Evolutionary conservation across 2,888 invertebrate species (phyloP).

Genomic region (Zaprionus obscuricornis): DNA sequence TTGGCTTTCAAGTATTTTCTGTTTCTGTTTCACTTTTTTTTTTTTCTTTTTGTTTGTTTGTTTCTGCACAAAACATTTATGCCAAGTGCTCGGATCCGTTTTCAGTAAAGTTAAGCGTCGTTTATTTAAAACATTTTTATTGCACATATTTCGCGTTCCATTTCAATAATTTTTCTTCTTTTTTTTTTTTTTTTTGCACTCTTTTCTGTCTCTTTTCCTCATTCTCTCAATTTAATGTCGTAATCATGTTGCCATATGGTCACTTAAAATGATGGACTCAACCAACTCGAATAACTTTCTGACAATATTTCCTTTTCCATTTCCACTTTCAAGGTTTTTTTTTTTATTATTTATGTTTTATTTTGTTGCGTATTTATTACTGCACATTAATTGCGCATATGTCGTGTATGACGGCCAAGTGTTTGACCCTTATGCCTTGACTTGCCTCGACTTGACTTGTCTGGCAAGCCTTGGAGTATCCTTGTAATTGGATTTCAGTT

Average conservation of each 20-base stretch:
- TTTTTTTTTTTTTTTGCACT: neutral
- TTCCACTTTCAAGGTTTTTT: constrained; percentile 7
- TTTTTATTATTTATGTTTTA: constrained; percentile 12
- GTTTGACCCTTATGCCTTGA: constrained; percentile 1
- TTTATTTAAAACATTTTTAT: constrained; percentile 69
- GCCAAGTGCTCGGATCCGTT: constrained; percentile 48
- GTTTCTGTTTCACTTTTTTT: no score
- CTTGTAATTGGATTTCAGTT: constrained; percentile 21
- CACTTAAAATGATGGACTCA: constrained; percentile 56
- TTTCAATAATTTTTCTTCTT: constrained; percentile 49
- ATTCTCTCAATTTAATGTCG: constrained; percentile 43
- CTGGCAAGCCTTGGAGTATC: no score
- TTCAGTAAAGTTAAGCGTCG: constrained; percentile 51
- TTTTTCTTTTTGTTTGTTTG: neutral
- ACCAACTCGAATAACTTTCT: constrained; percentile 18
- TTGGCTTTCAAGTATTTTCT: constrained; percentile 26
- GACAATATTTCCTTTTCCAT: neutral
- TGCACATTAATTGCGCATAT: constrained; percentile 67
- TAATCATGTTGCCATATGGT: constrained; percentile 62
- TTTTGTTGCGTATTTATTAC: constrained; percentile 42
- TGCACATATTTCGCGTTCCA: constrained; percentile 64
- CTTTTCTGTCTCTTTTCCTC: neutral
- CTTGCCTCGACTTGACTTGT: constrained; percentile 18
- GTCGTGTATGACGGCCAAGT: constrained; percentile 44
- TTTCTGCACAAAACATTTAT: constrained; percentile 50